Conservation (phyloP, 2,113 vertebrate genomes). For the Paracanthobrama guichenoti region DNA sequence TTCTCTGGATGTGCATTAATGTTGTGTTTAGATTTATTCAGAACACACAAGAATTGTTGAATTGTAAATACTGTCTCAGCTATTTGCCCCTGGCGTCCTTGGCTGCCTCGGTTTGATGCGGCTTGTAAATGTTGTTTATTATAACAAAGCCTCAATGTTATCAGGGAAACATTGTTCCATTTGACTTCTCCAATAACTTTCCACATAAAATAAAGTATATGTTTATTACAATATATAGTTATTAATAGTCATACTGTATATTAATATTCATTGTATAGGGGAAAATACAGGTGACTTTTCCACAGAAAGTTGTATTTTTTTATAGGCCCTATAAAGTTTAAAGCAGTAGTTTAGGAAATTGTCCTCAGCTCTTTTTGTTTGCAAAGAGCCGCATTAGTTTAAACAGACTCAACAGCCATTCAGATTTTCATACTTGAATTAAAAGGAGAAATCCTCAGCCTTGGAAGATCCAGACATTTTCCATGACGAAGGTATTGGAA, state of each 20-base stretch:
- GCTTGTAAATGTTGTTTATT: constrained; percentile 53
- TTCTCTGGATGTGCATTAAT: constrained; percentile 13
- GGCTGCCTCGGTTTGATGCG: constrained; percentile 15
- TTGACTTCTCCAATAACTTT: neutral
- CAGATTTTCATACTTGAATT: constrained; percentile 34
- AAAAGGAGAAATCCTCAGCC: constrained; percentile 15
- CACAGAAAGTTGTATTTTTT: neutral
- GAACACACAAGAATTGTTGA: constrained; percentile 48
- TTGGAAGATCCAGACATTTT: constrained; percentile 37
- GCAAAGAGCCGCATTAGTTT: constrained; percentile 22
- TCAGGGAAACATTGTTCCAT: constrained; percentile 4
- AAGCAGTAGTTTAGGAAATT: constrained; percentile 25
- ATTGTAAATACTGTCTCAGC: constrained; percentile 31
- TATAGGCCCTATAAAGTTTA: constrained; percentile 19
- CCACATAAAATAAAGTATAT: neutral
- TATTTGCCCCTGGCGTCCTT: constrained; percentile 1
- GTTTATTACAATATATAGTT: too few relatives aligned
- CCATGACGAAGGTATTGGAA: constrained; percentile 41
- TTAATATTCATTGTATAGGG: neutral
- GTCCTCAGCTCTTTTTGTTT: constrained; percentile 37
- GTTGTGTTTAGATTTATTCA: constrained; percentile 35
- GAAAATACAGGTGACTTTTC: neutral
- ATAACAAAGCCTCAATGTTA: constrained; percentile 23
- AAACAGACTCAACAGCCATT: constrained; percentile 1
- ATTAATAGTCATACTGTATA: too few relatives aligned